These are phyloP conservation scores for Cydia fagiglandana DNA, from an alignment of 1,140 invertebrate genomes.

Conservation along the genomic window DNA sequence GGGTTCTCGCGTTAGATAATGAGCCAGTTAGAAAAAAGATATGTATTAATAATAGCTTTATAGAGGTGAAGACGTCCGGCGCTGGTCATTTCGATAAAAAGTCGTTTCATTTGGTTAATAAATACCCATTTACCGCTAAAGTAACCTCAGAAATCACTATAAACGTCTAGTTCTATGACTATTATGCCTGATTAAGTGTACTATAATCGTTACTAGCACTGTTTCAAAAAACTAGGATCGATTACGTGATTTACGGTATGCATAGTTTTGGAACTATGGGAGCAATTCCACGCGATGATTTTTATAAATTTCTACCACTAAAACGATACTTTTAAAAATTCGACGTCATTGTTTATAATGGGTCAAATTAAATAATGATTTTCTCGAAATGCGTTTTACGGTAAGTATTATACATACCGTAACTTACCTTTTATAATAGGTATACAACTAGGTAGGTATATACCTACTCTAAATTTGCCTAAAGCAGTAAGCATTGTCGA, in stretches of 20 bases:
- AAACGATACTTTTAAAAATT: background rate
- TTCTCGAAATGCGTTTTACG: background rate
- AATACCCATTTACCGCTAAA: background rate
- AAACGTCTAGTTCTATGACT: background rate
- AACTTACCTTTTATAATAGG: too few species aligned
- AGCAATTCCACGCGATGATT: constrained; percentile 6
- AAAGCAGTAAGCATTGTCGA: too few species aligned
- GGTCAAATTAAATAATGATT: background rate
- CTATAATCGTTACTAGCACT: background rate
- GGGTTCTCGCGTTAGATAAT: constrained; percentile 72
- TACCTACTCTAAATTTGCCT: too few species aligned
- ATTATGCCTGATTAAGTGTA: background rate
- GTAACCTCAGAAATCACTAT: background rate
- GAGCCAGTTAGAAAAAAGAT: constrained; percentile 65
- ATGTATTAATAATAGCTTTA: constrained; percentile 75
- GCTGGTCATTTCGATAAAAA: constrained; percentile 56
- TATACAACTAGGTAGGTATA: too few species aligned
- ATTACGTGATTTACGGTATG: constrained; percentile 37
- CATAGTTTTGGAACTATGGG: constrained; percentile 18
- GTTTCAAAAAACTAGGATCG: background rate
- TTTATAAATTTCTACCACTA: constrained; percentile 3
- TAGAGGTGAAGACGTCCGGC: constrained; percentile 53
- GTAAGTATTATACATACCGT: too few species aligned
- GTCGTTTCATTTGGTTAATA: constrained; percentile 45
- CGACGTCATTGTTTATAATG: background rate